Evolutionary conservation across 2,888 invertebrate species (phyloP), one percentile per base, ranked within the genome.

Genomic region (Cantharis nigra): DNA sequence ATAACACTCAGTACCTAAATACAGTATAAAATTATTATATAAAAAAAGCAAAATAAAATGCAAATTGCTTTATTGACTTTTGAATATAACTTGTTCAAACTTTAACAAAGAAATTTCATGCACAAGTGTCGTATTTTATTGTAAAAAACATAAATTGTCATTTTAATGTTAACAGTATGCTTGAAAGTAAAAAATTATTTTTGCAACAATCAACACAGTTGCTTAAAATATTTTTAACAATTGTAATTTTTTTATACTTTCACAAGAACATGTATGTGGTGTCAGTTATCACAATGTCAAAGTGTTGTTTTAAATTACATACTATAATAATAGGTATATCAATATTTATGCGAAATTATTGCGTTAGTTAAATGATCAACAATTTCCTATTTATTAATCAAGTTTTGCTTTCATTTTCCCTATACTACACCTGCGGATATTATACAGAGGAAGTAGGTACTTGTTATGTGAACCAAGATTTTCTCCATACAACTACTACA

Each of bases 251-350:
- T 67, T 67, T 67, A 26, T 49, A 49, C 49, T 28, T 63, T 69
- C 63, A 74, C 62, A 74, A 62, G 28, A 33, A 71, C 70, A 65
- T 70, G 64, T 63, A 75, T 63, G 69, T 78, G 78, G 78, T 78
- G 78, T 78, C 72, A 72, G 33, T 72, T 78, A 78, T 78, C 78
- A 78, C 78, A 78, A 75, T 72, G 20, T 78, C 70, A 69, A 67
- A 26, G 70, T 74, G 74, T 75, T 75, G 69, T 65, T 72, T 71
- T 30, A 64, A 64, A 62, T 26, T 71, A 71, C 64, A 64, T 30
- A 64, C 71, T 49, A 49, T 49, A 71, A 16, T 64, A 71, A 16
- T 64, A 71, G 63, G 14, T 64, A 71, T 64, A 71, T 14, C n/a
- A 67, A 49, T 49, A n/a, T 7, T 49, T 49, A n/a, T 49, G n/a